Conservation (phyloP, 2,797 vertebrate genomes). For the Novumbra hubbsi region DNA sequence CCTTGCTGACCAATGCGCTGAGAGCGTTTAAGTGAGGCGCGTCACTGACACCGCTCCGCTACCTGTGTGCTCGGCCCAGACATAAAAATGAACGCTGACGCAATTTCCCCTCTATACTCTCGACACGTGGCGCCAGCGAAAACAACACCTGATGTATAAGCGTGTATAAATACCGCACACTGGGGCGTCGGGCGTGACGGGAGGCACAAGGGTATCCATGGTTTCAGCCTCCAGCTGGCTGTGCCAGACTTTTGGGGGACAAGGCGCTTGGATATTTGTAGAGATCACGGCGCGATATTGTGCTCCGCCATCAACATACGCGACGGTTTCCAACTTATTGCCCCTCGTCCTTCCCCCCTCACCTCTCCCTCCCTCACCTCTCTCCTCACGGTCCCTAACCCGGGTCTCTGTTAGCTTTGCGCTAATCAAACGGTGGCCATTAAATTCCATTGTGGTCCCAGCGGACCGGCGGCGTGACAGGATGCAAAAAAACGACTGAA, state of each 20-base stretch:
- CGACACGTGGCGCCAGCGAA: slow-evolving; percentile 10
- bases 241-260: slow-evolving; percentile 62
- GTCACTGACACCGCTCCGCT: slow-evolving; percentile 9
- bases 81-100: slow-evolving; percentile 42
- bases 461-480: slow-evolving; percentile 38
- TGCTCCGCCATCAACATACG: slow-evolving; percentile 23
- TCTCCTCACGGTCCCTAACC: slow-evolving; percentile 27
- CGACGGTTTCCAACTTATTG: not conserved
- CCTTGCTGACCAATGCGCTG: slow-evolving; percentile 35
- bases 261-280: slow-evolving; percentile 41
- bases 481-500: slow-evolving; percentile 41
- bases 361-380: not conserved
- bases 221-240: slow-evolving; percentile 43
- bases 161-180: slow-evolving; percentile 19
- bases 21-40: slow-evolving; percentile 30
- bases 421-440: slow-evolving; percentile 58
- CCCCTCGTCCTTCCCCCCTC: not conserved
- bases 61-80: slow-evolving; percentile 16
- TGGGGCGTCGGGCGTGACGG: not conserved
- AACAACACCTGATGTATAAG: slow-evolving; percentile 24
- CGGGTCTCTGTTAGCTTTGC: slow-evolving; percentile 45
- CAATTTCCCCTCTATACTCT: slow-evolving; percentile 24
- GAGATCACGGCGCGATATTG: slow-evolving; percentile 33
- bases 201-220: slow-evolving; percentile 31
- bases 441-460: slow-evolving; percentile 43